Evolutionary conservation across 2,113 vertebrate species (phyloP), one percentile per base, ranked within the genome.

Genomic region (Hypanus sabinus): DNA sequence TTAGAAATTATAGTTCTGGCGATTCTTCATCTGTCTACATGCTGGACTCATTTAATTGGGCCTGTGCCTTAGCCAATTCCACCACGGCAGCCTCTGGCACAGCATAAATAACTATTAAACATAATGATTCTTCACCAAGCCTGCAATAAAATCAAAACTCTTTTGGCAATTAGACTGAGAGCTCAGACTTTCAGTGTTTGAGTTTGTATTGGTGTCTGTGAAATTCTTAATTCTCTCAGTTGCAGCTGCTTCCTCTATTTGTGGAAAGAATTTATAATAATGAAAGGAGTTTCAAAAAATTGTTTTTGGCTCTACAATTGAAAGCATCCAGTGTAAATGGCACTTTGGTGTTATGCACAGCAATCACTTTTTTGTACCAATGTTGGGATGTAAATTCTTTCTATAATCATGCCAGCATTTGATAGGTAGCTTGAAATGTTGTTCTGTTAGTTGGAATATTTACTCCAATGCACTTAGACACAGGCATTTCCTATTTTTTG

Each of bases 161-260:
- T 88, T 38, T 57, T 90, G 60, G 85, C 85, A 90, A 60, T 90
- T 30, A 65, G 33, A 90, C 85, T n/a, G 85, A 65, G 60, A 90
- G n/a, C 30, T 90, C 30, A 3, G 57, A 90, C n/a, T n/a, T 62
- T 62, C 83, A 88, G 12, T 88, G 60, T 90, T 85, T 79, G 85
- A 33, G 60, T 65, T 65, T 65, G 85, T 90, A 90, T 68, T n/a
- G 16, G 12, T 33, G 85, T 60, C 62, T 90, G 30, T 33, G 85
- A 30, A n/a, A 90, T 90, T 62, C 60, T 90, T 6, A 18, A 90
- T 18, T 85, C 81, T 90, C 27, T 88, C 57, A 20, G 57, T 62
- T 88, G 85, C 85, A 90, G 85, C 85, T 90, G 85, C 85, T 90
- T 90, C 85, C 85, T 90, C 85, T 62, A n/a, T 4, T 90, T 20